Evolutionary conservation across 2,888 invertebrate species (phyloP), one percentile per base, ranked within the genome.

Genomic region (Tiliacea aurago): DNA sequence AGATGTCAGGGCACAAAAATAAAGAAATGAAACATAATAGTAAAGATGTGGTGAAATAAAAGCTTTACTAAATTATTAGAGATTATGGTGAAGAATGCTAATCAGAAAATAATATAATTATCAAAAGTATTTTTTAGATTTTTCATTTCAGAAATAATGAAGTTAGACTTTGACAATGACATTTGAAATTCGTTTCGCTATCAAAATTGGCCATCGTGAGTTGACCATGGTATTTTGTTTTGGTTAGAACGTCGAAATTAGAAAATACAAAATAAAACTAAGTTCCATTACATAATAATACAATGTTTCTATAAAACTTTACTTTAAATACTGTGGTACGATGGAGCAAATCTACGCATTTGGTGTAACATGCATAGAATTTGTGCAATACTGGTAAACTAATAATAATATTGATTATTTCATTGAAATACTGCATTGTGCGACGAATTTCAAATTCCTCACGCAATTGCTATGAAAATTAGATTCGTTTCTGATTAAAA

Each of bases 321-420:
- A 45, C 15, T 28, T 9, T 23, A 20, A 41, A 45, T 33, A 49
- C 13, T 37, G 68, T 58, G 13, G n/a, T 74, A 88, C 61, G 71
- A 95, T 95, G 95, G 95, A 95, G 78, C 92, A 91, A 59, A 56
- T 95, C 0, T 94, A 95, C 89, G 95, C 93, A 0, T 78, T 95
- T 15, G 95, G 95, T 5, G 88, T 95, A 0, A 76, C 88, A 6
- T 90, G 90, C 62, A 95, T 95, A 20, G 90, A 94, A 84, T 84
- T 88, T 37, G 80, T 95, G 10, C 95, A 95, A 78, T 84, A 93
- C 51, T 92, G 94, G 95, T 95, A 89, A 77, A 71, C 80, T 56
- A 69, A 70, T 82, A 63, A 69, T 71, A 81, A 58, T 81, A 77
- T 80, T 80, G 78, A 85, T 85, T 86, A 75, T 80, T 70, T 58